These are phyloP conservation scores for Calvadosia cruxmelitensis DNA, from an alignment of 30 jellyfish, hydroid and myxozoan species.

Conservation along the genomic window DNA sequence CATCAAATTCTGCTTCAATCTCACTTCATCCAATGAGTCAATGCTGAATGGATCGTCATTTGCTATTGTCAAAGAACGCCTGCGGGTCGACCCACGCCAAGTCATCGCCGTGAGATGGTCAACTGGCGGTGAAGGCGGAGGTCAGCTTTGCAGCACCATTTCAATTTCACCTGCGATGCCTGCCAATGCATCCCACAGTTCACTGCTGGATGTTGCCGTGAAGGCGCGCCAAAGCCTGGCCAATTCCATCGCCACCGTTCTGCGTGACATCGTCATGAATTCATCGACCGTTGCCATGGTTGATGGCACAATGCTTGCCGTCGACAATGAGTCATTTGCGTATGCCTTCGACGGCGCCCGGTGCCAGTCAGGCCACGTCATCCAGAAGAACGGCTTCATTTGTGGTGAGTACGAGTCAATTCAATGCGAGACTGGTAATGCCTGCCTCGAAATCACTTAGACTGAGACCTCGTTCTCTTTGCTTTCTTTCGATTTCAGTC, in stretches of 20 bases:
- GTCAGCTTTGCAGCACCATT: not conserved
- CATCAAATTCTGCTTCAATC: not conserved
- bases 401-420: conserved; percentile 17
- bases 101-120: too few relatives aligned
- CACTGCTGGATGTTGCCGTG: conserved; percentile 3
- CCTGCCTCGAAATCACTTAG: not conserved
- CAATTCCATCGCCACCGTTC: not conserved
- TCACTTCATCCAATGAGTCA: not conserved
- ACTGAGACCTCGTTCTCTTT: not conserved
- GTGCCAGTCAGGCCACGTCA: conserved; percentile 1
- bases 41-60: not conserved
- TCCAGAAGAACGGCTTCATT: conserved; percentile 7
- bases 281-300: not conserved
- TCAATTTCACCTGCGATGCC: not conserved
- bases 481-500: not conserved
- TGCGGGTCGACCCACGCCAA: not conserved
- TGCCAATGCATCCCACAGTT: not conserved
- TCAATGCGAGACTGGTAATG: not conserved
- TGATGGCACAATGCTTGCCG: not conserved
- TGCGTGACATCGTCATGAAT: not conserved
- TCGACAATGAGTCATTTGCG: conserved; percentile 10
- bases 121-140: not conserved
- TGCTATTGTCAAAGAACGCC: not conserved
- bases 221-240: conserved; percentile 18
- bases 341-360: conserved; percentile 7